Conservation (phyloP, 2,888 invertebrate species). For the Amphiduros pacificus region DNA sequence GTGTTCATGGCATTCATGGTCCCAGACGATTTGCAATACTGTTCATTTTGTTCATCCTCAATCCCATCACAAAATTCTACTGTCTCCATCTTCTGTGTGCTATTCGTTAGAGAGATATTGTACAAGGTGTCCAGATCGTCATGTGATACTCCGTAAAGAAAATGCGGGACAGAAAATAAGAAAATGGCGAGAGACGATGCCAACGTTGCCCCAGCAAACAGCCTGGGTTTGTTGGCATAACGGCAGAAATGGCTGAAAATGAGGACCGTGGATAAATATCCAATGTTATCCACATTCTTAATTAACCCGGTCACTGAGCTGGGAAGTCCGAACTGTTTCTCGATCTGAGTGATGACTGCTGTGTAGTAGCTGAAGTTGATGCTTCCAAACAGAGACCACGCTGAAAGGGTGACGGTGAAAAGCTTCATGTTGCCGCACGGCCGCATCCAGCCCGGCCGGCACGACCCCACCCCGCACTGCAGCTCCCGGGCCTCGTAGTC, state of each 20-base stretch:
- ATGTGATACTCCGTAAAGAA: slow-evolving; percentile 16
- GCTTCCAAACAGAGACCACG: slow-evolving; percentile 23
- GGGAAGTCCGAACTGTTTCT: slow-evolving; percentile 45
- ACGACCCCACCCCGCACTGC: slow-evolving; percentile 34
- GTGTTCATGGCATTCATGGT: slow-evolving; percentile 15
- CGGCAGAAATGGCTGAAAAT: slow-evolving; percentile 35
- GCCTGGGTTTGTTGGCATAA: slow-evolving; percentile 28
- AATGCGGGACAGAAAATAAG: slow-evolving; percentile 27
- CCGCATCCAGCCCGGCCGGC: slow-evolving; percentile 32
- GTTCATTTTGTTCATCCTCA: neutral
- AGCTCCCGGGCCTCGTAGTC: no score
- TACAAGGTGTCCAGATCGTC: neutral
- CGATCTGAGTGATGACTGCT: slow-evolving; percentile 39
- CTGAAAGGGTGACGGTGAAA: slow-evolving; percentile 29
- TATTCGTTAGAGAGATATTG: neutral
- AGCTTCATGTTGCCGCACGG: slow-evolving; percentile 23
- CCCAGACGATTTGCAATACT: neutral
- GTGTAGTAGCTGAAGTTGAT: slow-evolving; percentile 30
- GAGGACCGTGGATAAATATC: slow-evolving; percentile 38
- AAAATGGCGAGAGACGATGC: slow-evolving; percentile 18
- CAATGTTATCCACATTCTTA: slow-evolving; percentile 48
- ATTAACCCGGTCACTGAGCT: slow-evolving; percentile 44
- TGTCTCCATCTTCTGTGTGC: neutral
- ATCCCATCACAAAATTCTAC: neutral
- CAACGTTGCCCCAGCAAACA: slow-evolving; percentile 24